Evolutionary conservation across 2,797 vertebrate genomes (phyloP), one percentile per base, ranked within the genome.

Genomic region (Enteromius fasciolatus): DNA sequence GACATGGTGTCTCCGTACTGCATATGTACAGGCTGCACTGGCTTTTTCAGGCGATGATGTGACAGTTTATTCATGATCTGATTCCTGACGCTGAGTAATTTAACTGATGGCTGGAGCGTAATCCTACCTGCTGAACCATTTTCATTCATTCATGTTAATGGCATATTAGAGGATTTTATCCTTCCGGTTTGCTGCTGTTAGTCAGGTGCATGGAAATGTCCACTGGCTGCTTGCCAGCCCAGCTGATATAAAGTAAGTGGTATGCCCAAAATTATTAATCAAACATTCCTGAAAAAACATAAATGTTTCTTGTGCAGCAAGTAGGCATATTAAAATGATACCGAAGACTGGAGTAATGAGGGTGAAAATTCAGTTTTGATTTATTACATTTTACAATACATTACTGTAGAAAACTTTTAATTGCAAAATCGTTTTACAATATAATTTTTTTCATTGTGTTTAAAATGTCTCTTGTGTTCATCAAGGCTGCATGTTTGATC

Each of bases 61-160:
- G 82, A 84, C 72, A 54, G 75, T 83, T 85, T 83, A 87, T 87
- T 87, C 74, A 86, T 84, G 79, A 85, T 86, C 67, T 85, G 80
- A 82, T 46, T 67, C 17, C 76, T 80, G 76, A 83, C 31, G 46
- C 81, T 31, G 68, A 46, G 83, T 86, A 59, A 87, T 89, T 90
- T 88, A 46, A 76, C 83, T 85, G 87, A 88, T 88, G 86, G 70
- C 81, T 68, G 4, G 66, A 68, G 54, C 52, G 67, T 86, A 87
- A 90, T 89, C 80, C 80, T 75, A 82, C 66, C 75, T 75, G 82
- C 63, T 61, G 61, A 84, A 64, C 72, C 10, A 18, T 76, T 70
- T 81, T 68, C 68, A 83, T 81, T 83, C 76, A 84, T 84, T 50
- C 59, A 48, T 28, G 78, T 83, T 50, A 81, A 83, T 78, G 73